Conservation (phyloP, 1,140 invertebrate genomes). For the Leptinotarsa defecta region DNA sequence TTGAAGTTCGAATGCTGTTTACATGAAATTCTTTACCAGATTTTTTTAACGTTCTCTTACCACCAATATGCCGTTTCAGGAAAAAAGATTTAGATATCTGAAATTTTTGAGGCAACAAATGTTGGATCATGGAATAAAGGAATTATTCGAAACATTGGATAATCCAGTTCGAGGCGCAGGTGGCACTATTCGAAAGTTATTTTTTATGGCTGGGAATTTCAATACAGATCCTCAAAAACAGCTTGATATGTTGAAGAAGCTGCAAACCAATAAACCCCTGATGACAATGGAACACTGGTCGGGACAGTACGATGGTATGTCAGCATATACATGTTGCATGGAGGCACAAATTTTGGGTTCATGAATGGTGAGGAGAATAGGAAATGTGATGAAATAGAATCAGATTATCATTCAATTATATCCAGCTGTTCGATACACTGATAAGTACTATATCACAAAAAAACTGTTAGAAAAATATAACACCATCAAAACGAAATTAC, state of each 20-base stretch:
- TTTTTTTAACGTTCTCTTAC: conserved; percentile 60
- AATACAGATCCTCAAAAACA: conserved; percentile 51
- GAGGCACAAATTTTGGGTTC: conserved; percentile 73
- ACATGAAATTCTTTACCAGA: conserved; percentile 55
- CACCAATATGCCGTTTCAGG: conserved; percentile 61
- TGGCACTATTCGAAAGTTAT: conserved; percentile 49
- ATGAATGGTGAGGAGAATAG: conserved; percentile 60
- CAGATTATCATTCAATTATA: conserved; percentile 22
- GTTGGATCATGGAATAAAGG: conserved; percentile 54
- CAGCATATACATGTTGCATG: conserved; percentile 74
- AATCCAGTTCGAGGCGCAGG: conserved; percentile 53
- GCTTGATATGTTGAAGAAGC: conserved; percentile 54
- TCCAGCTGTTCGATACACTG: conserved; percentile 42
- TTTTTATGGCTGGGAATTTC: conserved; percentile 67
- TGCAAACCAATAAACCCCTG: conserved; percentile 62
- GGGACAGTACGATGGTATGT: conserved; percentile 68
- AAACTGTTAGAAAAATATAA: conserved; percentile 33
- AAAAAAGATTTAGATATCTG: conserved; percentile 54
- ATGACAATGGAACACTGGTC: conserved; percentile 71
- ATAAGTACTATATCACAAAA: conserved; percentile 29
- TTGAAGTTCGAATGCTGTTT: conserved; percentile 56
- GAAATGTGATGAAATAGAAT: background rate
- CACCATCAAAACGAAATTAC: too few species aligned
- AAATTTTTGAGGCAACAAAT: conserved; percentile 54
- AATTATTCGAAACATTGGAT: conserved; percentile 62